A percentile compares a stretch with the other conserved stretches of the same genome.
These are phyloP conservation scores for Macrosteles quadrilineatus DNA, from an alignment of 1,140 invertebrate species.

Conservation along the genomic window DNA sequence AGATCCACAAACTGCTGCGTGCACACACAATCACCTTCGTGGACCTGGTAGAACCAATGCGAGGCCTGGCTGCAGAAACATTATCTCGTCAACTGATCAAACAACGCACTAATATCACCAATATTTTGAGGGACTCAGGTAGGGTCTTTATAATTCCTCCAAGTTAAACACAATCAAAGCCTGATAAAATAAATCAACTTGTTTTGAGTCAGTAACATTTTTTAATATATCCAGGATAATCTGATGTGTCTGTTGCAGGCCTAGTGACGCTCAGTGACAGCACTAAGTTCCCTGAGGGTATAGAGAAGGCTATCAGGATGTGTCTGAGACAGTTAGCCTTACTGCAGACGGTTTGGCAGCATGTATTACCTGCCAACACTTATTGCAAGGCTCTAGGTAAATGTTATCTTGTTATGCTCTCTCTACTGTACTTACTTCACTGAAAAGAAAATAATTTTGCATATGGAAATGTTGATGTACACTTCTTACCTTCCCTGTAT, in stretches of 20 bases:
- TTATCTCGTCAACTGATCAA: slow-evolving; percentile 71
- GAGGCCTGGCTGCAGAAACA: slow-evolving; percentile 64
- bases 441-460: no score
- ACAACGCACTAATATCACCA: slow-evolving; percentile 70
- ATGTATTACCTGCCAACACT: slow-evolving; percentile 68
- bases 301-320: slow-evolving; percentile 74
- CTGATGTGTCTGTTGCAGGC: slow-evolving; percentile 51
- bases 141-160: no score
- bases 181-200: background rate
- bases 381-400: slow-evolving; percentile 64
- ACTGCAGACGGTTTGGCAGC: slow-evolving; percentile 83
- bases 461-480: no score
- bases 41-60: slow-evolving; percentile 55
- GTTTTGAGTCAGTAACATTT: no score
- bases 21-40: slow-evolving; percentile 57
- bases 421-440: no score
- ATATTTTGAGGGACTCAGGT: slow-evolving; percentile 72
- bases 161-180: no score
- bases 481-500: no score
- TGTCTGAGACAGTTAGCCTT: slow-evolving; percentile 81
- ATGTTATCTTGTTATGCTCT: slow-evolving; percentile 38
- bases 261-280: slow-evolving; percentile 56
- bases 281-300: slow-evolving; percentile 58
- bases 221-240: background rate
- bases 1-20: slow-evolving; percentile 51